Base-by-base conservation (phyloP, 2,113 vertebrate species). In the Hippocampus comes region DNA sequence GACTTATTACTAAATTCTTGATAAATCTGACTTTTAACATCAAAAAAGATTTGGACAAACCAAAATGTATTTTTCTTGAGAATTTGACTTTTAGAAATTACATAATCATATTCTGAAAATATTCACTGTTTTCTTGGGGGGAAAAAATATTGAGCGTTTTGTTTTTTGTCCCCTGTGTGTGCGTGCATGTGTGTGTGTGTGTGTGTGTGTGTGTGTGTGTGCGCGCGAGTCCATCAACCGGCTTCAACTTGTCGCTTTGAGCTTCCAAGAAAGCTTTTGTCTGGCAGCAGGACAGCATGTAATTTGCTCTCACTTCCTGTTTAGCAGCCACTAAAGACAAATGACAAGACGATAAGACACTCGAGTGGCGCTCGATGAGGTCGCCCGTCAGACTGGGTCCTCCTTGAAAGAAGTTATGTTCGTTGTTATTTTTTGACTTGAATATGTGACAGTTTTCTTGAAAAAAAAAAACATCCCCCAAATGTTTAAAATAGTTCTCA, bases 211-310 rank as follows among this genome's bases (percentile, higher is more conserved):
- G 73, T 25, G 27, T n/a, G 46, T 30, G 70, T 25, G 42, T 57
- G 55, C 6, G 66, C n/a, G 17, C 15, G 72, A 56, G 61, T 17
- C 4, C 41, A 15, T 49, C 10, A 78, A 81, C 83, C 68, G 81
- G 83, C 75, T 82, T 84, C 86, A 85, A 89, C 86, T 80, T 90
- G 87, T 86, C 53, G 75, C 67, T 56, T 51, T 78, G 79, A 77
- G 74, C 69, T 46, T 84, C 78, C 85, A 84, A 77, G 51, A 77
- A 80, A 81, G 68, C 56, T 49, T 77, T 79, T 83, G 76, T 87
- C 76, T 76, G 21, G 34, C 73, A 63, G 60, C 60, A 25, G 55
- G 74, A 71, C n/a, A 48, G 46, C 64, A 17, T 67, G 63, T 65
- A n/a, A 65, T 65, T 65, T 65, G 42, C 2, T 43, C 12, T 27